These are phyloP conservation scores for Drosophila meridiana DNA, from an alignment of 2,888 invertebrate genomes.

Conservation along the genomic window DNA sequence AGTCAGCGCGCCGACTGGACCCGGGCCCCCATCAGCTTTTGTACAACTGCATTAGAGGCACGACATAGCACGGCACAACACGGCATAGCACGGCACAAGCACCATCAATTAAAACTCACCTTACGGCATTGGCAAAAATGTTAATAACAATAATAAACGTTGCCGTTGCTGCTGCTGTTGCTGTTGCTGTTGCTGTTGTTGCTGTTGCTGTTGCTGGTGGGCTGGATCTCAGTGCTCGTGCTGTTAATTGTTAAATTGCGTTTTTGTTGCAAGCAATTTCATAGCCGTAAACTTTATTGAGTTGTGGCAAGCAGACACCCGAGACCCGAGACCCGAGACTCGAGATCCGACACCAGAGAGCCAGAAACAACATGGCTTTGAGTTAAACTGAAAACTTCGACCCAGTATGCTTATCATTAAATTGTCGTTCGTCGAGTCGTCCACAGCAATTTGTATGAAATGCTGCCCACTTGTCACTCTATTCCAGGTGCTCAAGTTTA, in stretches of 20 bases:
- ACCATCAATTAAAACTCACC: slow-evolving; percentile 77
- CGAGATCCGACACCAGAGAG: background rate
- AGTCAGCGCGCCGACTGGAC: slow-evolving; percentile 43
- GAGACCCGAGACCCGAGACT: slow-evolving; percentile 28
- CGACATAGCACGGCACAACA: background rate
- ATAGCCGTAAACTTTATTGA: slow-evolving; percentile 76
- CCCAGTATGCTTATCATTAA: slow-evolving; percentile 74
- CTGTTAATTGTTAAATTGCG: slow-evolving; percentile 81
- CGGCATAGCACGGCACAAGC: slow-evolving; percentile 46
- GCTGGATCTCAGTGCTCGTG: slow-evolving; percentile 56
- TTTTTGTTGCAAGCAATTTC: slow-evolving; percentile 77
- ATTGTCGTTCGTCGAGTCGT: slow-evolving; percentile 70
- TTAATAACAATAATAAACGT: slow-evolving; percentile 80
- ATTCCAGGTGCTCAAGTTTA: slow-evolving; percentile 78
- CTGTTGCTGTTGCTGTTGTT: slow-evolving; percentile 3
- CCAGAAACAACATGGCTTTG: slow-evolving; percentile 16
- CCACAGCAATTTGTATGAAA: slow-evolving; percentile 79
- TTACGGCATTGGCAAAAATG: slow-evolving; percentile 74
- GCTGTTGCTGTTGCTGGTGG: slow-evolving; percentile 29
- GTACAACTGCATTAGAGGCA: slow-evolving; percentile 80
- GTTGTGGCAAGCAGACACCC: slow-evolving; percentile 62
- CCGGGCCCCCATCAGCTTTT: slow-evolving; percentile 66
- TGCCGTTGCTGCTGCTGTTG: slow-evolving; percentile 32
- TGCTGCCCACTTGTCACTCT: slow-evolving; percentile 80
- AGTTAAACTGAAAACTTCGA: slow-evolving; percentile 31